Percentiles rank a stretch among this genome's conserved stretches.
Evolutionary conservation across 1,140 invertebrate species (phyloP).

Genomic region (Acromyrmex echinatior): DNA sequence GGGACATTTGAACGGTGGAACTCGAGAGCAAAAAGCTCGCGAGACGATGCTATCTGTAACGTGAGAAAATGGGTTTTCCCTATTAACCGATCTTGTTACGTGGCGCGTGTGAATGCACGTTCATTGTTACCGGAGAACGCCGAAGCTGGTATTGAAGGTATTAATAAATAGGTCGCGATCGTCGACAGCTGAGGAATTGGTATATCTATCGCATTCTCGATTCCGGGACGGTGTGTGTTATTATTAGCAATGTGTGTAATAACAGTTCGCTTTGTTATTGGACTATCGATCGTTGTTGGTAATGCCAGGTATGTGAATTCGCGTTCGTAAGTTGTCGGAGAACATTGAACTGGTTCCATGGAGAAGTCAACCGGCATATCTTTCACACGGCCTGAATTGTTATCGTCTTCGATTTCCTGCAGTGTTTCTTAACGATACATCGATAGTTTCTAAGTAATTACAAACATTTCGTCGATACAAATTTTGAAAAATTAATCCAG

Average conservation of each 20-base stretch:
- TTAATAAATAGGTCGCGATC: conserved; percentile 53
- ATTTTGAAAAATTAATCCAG: neutral
- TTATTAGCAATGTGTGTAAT: conserved; percentile 37
- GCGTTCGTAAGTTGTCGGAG: neutral
- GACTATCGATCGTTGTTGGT: neutral
- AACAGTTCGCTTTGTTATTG: conserved; percentile 8
- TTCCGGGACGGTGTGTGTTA: conserved; percentile 5
- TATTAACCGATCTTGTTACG: conserved; percentile 62
- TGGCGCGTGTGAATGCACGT: conserved; percentile 49
- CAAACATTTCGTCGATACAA: neutral
- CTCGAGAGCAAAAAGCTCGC: conserved; percentile 5
- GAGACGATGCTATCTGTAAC: conserved; percentile 70
- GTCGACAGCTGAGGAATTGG: conserved; percentile 16
- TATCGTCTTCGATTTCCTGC: no score
- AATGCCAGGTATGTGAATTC: conserved; percentile 1
- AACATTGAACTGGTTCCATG: conserved; percentile 1
- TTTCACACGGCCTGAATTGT: neutral
- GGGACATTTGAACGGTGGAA: neutral
- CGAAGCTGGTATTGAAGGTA: conserved; percentile 45
- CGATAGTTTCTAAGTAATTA: neutral
- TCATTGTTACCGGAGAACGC: conserved; percentile 56
- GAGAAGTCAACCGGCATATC: neutral
- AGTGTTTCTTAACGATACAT: neutral
- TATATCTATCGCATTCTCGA: conserved; percentile 21
- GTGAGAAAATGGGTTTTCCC: conserved; percentile 70